phyloP scores from a whole-genome alignment of 2,113 vertebrate species.

The Halcyon senegalensis region DNA sequence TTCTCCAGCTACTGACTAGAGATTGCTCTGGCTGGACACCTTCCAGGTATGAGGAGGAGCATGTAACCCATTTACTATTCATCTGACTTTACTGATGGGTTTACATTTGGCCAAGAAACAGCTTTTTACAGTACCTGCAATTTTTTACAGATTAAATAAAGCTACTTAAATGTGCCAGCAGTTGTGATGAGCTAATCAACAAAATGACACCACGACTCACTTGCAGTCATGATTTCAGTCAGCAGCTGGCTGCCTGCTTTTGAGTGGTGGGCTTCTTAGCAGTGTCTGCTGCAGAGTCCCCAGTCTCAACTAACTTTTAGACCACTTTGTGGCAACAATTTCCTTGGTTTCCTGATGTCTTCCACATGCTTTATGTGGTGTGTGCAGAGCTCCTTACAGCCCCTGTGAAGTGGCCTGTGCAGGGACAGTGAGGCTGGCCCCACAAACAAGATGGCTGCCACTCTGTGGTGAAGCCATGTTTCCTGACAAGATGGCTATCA shows the following conservation, averaged over 20 bases:
- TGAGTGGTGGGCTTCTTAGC: not conserved
- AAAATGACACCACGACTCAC: not conserved
- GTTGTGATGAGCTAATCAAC: not conserved
- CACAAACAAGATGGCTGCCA: not conserved
- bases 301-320: not conserved
- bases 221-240: not conserved
- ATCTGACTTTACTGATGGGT: not conserved
- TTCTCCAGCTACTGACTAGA: not conserved
- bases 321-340: not conserved
- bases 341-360: not conserved
- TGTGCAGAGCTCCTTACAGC: fast-evolving
- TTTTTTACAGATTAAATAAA: not conserved
- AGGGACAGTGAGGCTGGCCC: not conserved
- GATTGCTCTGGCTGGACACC: not conserved
- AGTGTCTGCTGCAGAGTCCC: fast-evolving
- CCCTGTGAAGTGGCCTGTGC: no score
- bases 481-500: fast-evolving
- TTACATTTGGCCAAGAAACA: not conserved
- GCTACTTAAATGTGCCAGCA: not conserved
- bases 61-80: not conserved
- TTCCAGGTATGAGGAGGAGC: not conserved
- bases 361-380: not conserved
- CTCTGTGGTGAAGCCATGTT: not conserved
- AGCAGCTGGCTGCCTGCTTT: not conserved
- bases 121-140: not conserved